phyloP scores from a whole-genome alignment of 2,113 vertebrate species.

The Pycnonotus jocosus region DNA sequence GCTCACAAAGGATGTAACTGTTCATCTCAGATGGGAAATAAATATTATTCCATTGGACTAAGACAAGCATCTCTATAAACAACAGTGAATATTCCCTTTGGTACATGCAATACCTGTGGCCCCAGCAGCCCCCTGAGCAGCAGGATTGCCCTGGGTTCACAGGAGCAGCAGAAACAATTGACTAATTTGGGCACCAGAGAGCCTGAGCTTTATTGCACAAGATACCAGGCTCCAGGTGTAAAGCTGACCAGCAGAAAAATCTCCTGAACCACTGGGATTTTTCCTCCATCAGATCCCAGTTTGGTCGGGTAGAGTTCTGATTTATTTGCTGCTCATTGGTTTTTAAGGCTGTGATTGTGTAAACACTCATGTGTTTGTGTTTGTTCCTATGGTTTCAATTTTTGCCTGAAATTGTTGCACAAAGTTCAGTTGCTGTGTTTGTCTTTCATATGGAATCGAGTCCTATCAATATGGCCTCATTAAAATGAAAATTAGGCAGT shows the following conservation, averaged over 20 bases:
- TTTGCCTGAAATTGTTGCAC: not conserved
- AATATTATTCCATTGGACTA: not conserved
- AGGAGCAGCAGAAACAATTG: not conserved
- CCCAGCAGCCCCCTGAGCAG: not conserved
- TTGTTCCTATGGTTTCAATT: conserved; percentile 13
- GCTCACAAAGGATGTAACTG: not conserved
- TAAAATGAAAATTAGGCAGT: conserved; percentile 36
- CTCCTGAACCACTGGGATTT: not conserved
- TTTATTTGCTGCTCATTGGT: not conserved
- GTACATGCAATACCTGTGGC: not conserved
- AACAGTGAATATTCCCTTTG: not conserved
- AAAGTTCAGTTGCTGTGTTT: not conserved
- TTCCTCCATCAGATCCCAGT: not conserved
- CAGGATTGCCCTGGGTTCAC: not conserved
- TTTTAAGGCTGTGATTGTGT: not conserved
- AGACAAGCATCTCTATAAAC: not conserved
- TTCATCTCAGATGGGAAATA: not conserved
- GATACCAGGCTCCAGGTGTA: not conserved
- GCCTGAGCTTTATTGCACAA: not conserved
- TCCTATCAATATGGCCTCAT: not conserved
- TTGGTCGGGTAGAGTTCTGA: not conserved
- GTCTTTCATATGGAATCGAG: not conserved
- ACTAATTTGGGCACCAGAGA: not conserved
- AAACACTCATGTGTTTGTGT: not conserved
- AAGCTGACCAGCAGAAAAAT: not conserved